Base-by-base conservation (phyloP, 1,140 invertebrate genomes). In the Thalassaphorura encarpata region DNA sequence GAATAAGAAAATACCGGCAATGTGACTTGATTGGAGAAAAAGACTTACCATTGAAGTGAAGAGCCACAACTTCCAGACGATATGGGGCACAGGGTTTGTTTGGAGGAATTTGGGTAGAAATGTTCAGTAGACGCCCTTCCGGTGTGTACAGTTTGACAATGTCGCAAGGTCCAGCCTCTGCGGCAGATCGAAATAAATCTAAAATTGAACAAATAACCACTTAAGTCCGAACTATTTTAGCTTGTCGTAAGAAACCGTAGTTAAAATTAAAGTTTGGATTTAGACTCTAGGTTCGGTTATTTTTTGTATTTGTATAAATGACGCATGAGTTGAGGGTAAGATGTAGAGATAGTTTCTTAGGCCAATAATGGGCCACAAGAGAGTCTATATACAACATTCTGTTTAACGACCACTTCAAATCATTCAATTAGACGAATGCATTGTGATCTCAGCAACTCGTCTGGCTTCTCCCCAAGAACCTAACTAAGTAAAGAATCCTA, bases 81-180 rank as follows among this genome's bases (percentile, higher is more conserved):
- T 82, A 82, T 5, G 77, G 75, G 24, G 73, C 70, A 31, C 77
- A 74, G n/a, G 77, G 72, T 21, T 76, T 77, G 66, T 83, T 83
- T 26, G 75, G 68, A 51, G 73, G 73, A 39, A 84, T 69, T 56
- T 75, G 71, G 11, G 77, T 73, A 36, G 79, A 80, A 66, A 84
- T 83, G 69, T 83, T 83, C 58, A 83, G 67, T 29, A 83, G 72
- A 63, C 79, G 79, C 19, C 78, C 77, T 51, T 78, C 72, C 48
- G 70, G 71, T 62, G 77, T 76, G 61, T 77, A 76, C 66, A 81
- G 71, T 67, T 80, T 80, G 60, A 81, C 70, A 66, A 80, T 80
- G 64, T 80, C 78, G 65, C 73, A 71, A 67, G 78, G 77, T 55
- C 78, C 77, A 62, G 78, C 80, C 69, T 80, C 78, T 61, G 77